Conservation (phyloP, 2,797 vertebrate species). For the Miichthys miiuy region DNA sequence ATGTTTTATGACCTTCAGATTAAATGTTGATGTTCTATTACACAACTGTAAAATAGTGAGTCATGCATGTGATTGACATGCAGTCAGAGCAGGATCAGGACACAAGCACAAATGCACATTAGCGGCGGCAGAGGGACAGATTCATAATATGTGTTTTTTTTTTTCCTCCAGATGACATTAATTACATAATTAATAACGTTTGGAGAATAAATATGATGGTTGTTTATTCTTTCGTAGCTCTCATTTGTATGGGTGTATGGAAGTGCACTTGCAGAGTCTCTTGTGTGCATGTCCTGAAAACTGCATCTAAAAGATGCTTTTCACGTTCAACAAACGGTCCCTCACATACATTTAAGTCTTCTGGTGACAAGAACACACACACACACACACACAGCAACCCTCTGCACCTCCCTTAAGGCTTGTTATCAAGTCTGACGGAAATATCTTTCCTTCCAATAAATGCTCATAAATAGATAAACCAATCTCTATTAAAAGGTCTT, state of each 20-base stretch:
- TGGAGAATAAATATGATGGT: too few species aligned
- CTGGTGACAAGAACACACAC: conserved; percentile 34
- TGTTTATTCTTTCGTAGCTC: not conserved
- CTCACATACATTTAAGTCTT: conserved; percentile 57
- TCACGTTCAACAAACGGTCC: conserved; percentile 50
- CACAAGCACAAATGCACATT: too few species aligned
- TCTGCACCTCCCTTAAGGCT: conserved; percentile 36
- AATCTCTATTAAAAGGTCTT: conserved; percentile 66
- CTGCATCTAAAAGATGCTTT: conserved; percentile 54
- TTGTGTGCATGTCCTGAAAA: conserved; percentile 47
- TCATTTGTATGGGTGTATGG: conserved; percentile 37
- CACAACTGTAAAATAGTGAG: too few species aligned
- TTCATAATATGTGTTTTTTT: too few species aligned
- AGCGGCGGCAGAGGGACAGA: too few species aligned
- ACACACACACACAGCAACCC: conserved; percentile 6
- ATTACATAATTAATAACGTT: too few species aligned
- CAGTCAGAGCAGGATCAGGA: too few species aligned
- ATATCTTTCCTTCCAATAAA: conserved; percentile 59
- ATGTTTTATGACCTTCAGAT: too few species aligned
- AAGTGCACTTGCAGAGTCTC: conserved; percentile 9
- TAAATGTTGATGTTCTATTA: too few species aligned
- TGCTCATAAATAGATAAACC: conserved; percentile 70
- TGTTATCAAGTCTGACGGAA: conserved; percentile 57
- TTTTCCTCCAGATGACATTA: too few species aligned
- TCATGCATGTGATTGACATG: too few species aligned